Conservation (phyloP, 2,113 vertebrate species). For the Delphinus delphis region DNA sequence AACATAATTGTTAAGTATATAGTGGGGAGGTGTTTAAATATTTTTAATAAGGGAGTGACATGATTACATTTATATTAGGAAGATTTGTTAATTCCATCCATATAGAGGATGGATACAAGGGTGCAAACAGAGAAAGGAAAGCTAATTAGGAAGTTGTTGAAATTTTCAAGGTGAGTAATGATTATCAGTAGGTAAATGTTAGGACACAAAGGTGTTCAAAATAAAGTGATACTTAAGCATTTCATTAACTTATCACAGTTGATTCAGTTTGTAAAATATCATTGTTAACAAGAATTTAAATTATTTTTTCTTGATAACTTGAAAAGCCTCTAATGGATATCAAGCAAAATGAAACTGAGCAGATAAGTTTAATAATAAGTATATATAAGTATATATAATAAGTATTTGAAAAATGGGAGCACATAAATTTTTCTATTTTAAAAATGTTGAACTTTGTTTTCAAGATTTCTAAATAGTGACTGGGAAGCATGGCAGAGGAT, state of each 20-base stretch:
- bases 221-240: neutral
- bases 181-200: neutral
- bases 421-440: neutral
- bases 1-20: neutral
- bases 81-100: neutral
- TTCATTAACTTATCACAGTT: neutral
- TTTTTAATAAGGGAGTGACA: neutral
- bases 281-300: neutral
- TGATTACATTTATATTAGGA: slow-evolving; percentile 2
- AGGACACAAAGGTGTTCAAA: neutral
- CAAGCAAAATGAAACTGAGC: neutral
- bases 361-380: neutral
- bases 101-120: neutral
- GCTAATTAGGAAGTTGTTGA: neutral
- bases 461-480: neutral
- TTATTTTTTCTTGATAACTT: slow-evolving; percentile 15
- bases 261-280: neutral
- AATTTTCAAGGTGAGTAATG: neutral
- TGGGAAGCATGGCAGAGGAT: neutral
- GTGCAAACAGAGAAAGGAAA: neutral
- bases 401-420: neutral
- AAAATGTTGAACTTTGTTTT: neutral
- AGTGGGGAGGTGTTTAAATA: neutral
- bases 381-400: neutral
- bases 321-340: neutral